phyloP scores from a whole-genome alignment of 2,113 vertebrate genomes.

The Hyla sarda region DNA sequence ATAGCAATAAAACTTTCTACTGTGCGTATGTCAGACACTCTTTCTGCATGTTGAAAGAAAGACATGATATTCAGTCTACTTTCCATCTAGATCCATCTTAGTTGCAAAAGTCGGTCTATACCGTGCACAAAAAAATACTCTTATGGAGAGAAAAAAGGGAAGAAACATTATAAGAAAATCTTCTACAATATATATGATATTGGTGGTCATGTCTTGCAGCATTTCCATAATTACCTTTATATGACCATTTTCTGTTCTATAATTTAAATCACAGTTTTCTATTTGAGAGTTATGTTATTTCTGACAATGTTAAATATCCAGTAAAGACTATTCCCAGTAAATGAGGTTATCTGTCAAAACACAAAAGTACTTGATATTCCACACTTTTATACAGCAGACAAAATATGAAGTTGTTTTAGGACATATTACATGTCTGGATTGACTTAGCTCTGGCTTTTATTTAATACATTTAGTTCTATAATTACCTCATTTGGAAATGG shows the following conservation, averaged over 20 bases:
- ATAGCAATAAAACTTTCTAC: too few species aligned
- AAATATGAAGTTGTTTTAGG: slow-evolving; percentile 26
- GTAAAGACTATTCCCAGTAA: slow-evolving; percentile 22
- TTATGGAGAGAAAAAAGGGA: not conserved
- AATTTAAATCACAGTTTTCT: not conserved
- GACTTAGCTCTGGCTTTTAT: not conserved
- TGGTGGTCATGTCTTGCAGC: not conserved
- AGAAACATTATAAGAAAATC: not conserved
- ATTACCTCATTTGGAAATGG: not conserved
- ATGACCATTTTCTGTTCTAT: not conserved
- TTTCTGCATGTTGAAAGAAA: not conserved
- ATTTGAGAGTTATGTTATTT: not conserved
- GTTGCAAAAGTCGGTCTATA: not conserved
- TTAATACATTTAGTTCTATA: not conserved
- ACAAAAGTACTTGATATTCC: slow-evolving; percentile 46
- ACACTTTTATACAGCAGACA: slow-evolving; percentile 36
- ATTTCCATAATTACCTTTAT: not conserved
- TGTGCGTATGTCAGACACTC: too few species aligned
- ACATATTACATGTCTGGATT: slow-evolving; percentile 14
- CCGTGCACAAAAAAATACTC: not conserved
- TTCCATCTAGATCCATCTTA: not conserved
- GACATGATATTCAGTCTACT: not conserved
- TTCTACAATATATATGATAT: not conserved
- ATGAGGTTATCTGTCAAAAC: slow-evolving; percentile 32
- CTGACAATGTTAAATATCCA: slow-evolving; percentile 6